phyloP scores from a whole-genome alignment of 2,113 vertebrate genomes.

The Carettochelys insculpta region DNA sequence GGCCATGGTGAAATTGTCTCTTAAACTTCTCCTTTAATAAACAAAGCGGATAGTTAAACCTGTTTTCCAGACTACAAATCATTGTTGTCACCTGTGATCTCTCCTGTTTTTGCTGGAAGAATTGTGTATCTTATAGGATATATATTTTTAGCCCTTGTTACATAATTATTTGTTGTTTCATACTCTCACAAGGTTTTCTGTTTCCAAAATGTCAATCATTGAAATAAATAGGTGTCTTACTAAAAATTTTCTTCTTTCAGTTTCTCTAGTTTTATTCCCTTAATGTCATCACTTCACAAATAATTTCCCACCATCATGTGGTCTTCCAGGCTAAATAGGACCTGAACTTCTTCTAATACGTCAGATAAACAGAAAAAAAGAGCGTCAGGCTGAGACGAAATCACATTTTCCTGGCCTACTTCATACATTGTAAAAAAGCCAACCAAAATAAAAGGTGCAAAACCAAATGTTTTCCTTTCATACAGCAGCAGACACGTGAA shows the following conservation, averaged over 20 bases:
- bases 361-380: not conserved
- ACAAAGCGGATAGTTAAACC: not conserved
- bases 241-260: not conserved
- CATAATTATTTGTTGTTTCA: not conserved
- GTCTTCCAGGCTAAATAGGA: not conserved
- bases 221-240: not conserved
- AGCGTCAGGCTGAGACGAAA: not conserved
- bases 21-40: not conserved
- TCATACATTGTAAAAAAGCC: not conserved
- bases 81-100: not conserved
- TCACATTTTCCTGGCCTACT: too few relatives aligned
- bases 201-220: not conserved
- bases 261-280: not conserved
- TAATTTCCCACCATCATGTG: not conserved
- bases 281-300: not conserved
- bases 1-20: not conserved
- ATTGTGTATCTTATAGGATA: not conserved
- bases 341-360: not conserved
- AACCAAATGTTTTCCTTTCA: not conserved
- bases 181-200: not conserved
- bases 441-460: not conserved
- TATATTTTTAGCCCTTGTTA: not conserved
- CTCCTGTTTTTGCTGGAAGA: not conserved
- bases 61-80: not conserved
- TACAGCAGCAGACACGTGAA: not conserved